These are phyloP conservation scores for Pachyseris speciosa DNA, from an alignment of 64 coral and sea anemone genomes.

Conservation along the genomic window DNA sequence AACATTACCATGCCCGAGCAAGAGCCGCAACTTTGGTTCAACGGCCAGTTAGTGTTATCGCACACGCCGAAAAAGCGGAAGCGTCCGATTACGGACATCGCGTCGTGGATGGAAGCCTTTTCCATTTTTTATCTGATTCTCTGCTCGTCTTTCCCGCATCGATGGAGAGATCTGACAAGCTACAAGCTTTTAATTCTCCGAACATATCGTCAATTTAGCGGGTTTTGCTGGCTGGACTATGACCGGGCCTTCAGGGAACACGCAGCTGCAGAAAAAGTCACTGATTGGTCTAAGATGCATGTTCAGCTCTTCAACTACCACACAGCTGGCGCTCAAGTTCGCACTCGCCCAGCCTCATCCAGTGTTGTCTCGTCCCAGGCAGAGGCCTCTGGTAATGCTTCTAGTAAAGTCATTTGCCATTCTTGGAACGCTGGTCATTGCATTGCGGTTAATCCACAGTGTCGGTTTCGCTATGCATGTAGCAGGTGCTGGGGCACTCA, in stretches of 20 bases:
- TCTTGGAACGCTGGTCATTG: background rate
- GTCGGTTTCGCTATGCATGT: background rate
- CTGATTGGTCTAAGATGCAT: conserved; percentile 1
- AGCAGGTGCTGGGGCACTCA: background rate
- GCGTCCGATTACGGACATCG: background rate
- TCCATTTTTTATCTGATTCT: too few species aligned
- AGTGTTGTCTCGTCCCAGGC: background rate
- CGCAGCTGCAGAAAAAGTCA: background rate
- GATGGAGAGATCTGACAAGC: too few species aligned
- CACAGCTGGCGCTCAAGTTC: too few species aligned
- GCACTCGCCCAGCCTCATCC: background rate
- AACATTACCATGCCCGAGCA: background rate
- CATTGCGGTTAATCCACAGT: background rate
- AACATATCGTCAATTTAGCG: too few species aligned
- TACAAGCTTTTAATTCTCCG: too few species aligned
- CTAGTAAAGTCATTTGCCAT: background rate
- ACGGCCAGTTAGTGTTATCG: background rate
- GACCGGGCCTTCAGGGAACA: too few species aligned
- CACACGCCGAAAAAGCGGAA: background rate
- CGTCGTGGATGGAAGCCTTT: too few species aligned
- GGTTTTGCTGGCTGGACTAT: background rate
- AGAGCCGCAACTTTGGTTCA: background rate
- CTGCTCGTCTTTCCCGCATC: background rate
- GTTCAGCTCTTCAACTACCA: background rate
- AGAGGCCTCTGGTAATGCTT: background rate